Conservation (phyloP, 2,888 invertebrate genomes). For the Thera obeliscata region DNA sequence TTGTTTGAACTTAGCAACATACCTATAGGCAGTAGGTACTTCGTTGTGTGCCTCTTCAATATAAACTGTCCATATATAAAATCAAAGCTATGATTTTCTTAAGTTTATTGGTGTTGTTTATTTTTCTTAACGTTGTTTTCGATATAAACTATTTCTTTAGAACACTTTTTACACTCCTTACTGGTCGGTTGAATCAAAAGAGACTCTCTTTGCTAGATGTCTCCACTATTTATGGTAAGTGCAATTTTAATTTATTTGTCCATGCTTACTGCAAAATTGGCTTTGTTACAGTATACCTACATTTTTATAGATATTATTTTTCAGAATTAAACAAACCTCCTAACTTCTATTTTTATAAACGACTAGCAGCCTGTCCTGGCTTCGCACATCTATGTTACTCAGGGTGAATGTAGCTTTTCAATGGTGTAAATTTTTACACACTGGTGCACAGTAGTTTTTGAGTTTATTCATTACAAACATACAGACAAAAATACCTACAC, state of each 20-base stretch:
- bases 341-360: too few species aligned
- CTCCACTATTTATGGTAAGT: constrained; percentile 88
- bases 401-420: too few species aligned
- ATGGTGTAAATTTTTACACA: too few species aligned
- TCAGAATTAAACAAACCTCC: too few species aligned
- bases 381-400: too few species aligned
- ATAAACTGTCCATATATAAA: constrained; percentile 9
- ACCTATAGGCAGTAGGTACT: not conserved
- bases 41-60: constrained; percentile 5
- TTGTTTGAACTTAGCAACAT: constrained; percentile 11
- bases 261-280: not conserved
- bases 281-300: too few species aligned
- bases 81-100: constrained; percentile 47
- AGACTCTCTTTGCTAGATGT: constrained; percentile 87
- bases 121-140: constrained; percentile 85
- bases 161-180: constrained; percentile 86
- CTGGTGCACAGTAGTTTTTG: too few species aligned
- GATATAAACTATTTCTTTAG: constrained; percentile 91
- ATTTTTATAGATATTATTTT: too few species aligned
- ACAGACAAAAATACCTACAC: too few species aligned
- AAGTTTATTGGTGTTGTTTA: constrained; percentile 48
- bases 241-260: not conserved
- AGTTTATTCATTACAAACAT: too few species aligned
- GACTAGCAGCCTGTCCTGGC: too few species aligned
- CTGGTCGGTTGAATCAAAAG: constrained; percentile 87